Evolutionary conservation across 2,888 invertebrate species (phyloP), one percentile per base, ranked within the genome.

Genomic region (Piscicola geometra): DNA sequence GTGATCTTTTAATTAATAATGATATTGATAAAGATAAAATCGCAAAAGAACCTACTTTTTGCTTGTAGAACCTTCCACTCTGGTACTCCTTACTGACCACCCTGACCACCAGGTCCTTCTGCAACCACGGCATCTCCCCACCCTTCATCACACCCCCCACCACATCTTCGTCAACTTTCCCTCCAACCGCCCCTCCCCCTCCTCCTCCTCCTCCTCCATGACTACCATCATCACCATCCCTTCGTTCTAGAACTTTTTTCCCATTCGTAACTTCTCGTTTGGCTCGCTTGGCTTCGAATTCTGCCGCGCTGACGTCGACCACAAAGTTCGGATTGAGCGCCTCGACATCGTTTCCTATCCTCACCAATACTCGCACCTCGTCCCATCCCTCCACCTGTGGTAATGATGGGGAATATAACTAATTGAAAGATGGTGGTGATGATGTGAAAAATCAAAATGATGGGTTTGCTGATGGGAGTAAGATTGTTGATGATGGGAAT

Each of bases 11-110:
- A n/a, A n/a, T n/a, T n/a, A n/a, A n/a, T n/a, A n/a, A n/a, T n/a
- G n/a, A n/a, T n/a, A n/a, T n/a, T n/a, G n/a, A n/a, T n/a, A n/a
- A n/a, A n/a, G n/a, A n/a, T n/a, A n/a, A n/a, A n/a, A n/a, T n/a
- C n/a, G n/a, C n/a, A n/a, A n/a, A n/a, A n/a, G n/a, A n/a, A n/a
- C 68, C 21, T 21, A 69, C 36, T 41, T 69, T 69, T 41, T 69
- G 41, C n/a, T 69, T 69, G 69, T 32, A 69, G 15, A 41, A 69
- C 47, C 33, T 69, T 28, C 69, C 69, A 1, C 69, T 41, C 2
- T 69, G n/a, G 1, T 41, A 47, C 5, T 21, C 2, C 41, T 41
- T 69, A 41, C 47, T 47, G 36, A 69, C 47, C 47, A 69, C 47
- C 47, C 69, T 35, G 15, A 68, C 69, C 21, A 69, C 36, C 41